These are phyloP conservation scores for Helostoma temminkii DNA, from an alignment of 2,797 vertebrate species.

Conservation along the genomic window DNA sequence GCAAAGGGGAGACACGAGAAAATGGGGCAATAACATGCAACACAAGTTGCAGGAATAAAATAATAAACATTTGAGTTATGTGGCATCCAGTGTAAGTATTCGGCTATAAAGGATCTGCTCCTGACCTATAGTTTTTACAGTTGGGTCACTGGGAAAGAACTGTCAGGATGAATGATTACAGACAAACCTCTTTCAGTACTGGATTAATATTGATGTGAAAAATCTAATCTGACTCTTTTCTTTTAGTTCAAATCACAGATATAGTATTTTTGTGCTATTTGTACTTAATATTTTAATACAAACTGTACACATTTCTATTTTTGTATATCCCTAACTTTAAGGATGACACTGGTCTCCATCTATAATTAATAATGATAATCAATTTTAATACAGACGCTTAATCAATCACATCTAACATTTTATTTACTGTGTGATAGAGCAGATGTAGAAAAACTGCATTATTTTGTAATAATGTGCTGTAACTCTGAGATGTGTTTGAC, in stretches of 20 bases:
- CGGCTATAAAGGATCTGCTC: too few species aligned
- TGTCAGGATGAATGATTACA: too few species aligned
- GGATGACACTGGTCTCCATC: background rate
- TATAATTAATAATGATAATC: background rate
- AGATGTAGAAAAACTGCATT: background rate
- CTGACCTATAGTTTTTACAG: too few species aligned
- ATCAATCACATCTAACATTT: background rate
- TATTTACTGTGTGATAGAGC: background rate
- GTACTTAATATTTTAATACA: background rate
- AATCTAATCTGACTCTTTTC: background rate
- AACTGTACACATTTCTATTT: background rate
- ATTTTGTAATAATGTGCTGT: background rate
- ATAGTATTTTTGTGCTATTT: background rate
- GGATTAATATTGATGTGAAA: too few species aligned
- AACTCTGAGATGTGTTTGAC: background rate
- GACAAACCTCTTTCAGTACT: too few species aligned
- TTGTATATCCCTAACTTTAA: too few species aligned
- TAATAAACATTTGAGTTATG: too few species aligned
- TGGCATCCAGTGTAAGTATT: too few species aligned
- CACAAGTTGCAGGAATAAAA: too few species aligned
- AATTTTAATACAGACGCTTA: background rate
- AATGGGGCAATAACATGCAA: too few species aligned
- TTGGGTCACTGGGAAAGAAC: too few species aligned
- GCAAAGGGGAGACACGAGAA: too few species aligned
- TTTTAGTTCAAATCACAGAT: constrained; percentile 1